These are phyloP conservation scores for Cercocebus atys DNA, from an alignment of 2,113 vertebrate species.

Conservation along the genomic window DNA sequence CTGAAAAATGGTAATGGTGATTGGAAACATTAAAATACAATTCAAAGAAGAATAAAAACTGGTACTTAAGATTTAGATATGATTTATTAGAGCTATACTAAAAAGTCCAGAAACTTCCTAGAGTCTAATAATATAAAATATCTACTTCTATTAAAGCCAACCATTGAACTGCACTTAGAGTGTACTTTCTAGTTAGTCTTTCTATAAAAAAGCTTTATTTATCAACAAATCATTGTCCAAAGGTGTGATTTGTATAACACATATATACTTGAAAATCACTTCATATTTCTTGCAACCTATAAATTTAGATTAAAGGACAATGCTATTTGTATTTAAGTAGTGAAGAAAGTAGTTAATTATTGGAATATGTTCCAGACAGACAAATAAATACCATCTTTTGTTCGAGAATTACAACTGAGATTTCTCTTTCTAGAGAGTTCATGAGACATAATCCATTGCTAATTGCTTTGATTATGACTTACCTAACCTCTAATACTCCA, in stretches of 20 bases:
- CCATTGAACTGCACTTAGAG: neutral
- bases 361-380: constrained; percentile 45
- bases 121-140: neutral
- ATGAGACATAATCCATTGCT: constrained; percentile 72
- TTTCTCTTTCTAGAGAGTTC: constrained; percentile 74
- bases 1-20: neutral
- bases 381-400: constrained; percentile 63
- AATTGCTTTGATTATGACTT: constrained; percentile 83
- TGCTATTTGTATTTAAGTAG: neutral
- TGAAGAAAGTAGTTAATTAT: neutral
- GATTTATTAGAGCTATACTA: neutral
- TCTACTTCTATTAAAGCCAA: neutral
- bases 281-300: neutral
- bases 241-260: neutral
- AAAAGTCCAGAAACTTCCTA: neutral
- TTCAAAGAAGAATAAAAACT: neutral
- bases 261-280: neutral
- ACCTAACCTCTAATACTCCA: constrained; percentile 76
- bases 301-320: neutral
- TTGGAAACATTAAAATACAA: constrained; percentile 22
- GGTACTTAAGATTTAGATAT: neutral
- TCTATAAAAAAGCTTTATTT: neutral
- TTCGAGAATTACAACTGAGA: constrained; percentile 68
- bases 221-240: neutral
- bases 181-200: neutral